Evolutionary conservation across 2,888 invertebrate species (phyloP), one percentile per base, ranked within the genome.

Genomic region (Hemaris fuciformis): DNA sequence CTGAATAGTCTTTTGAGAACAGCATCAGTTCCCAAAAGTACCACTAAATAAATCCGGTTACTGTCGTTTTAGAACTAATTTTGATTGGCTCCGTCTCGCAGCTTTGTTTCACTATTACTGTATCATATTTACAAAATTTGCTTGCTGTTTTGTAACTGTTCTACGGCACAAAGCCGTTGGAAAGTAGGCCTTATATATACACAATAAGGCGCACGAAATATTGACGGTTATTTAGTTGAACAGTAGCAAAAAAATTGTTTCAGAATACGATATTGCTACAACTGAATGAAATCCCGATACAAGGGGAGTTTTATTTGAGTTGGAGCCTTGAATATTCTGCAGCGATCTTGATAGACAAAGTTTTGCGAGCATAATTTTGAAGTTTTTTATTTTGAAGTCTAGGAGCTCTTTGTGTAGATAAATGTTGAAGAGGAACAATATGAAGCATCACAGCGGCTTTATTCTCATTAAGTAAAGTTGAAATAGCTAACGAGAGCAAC

Each of bases 301-400:
- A 67, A 66, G 64, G 13, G 23, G 23, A 66, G 59, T 64, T 67
- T 72, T 68, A 70, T 67, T 70, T 68, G 61, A 67, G 62, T 69
- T 63, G 60, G 64, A 70, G 68, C 64, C 70, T 66, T 66, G 66
- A 57, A 62, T 66, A 67, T 67, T 73, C 68, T 57, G 60, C 61
- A 67, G 65, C 63, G 64, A 67, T 64, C 62, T 72, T 72, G 67
- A 76, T 75, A 68, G 73, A 66, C 64, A 67, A 79, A 81, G 72
- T 80, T 78, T 68, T 61, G 60, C 71, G 70, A 72, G 73, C 72
- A 77, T 75, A 75, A 76, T 76, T 74, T 67, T 69, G 67, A 72
- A 73, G 68, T 74, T 69, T 77, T 76, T 71, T 74, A 68, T 67
- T 64, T 59, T 57, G 66, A 65, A 46, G 66, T n/a, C n/a, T n/a